Evolutionary conservation across 2,888 invertebrate genomes (phyloP), one percentile per base, ranked within the genome.

Genomic region (Dicyrtomina minuta): DNA sequence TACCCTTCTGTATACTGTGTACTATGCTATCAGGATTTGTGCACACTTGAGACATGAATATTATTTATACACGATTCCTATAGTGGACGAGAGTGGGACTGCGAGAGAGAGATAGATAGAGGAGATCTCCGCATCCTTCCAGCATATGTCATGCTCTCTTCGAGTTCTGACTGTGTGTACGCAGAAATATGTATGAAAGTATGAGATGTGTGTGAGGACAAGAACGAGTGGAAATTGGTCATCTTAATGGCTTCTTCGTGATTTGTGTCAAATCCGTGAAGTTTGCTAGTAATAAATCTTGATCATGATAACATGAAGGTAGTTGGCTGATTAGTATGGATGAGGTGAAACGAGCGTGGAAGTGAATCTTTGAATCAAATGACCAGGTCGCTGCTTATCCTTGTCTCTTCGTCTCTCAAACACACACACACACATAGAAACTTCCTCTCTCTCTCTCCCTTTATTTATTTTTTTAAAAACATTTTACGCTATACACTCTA

Each of bases 271-370:
- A 68, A 68, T 69, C 49, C 68, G 62, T 66, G 51, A 65, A 69
- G 72, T 69, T 72, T 72, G 72, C 68, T 66, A 56, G 66, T 51
- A 66, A 72, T 72, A 72, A 72, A 72, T 72, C 72, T 72, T 70
- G 64, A 46, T 69, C 64, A 62, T 64, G 49, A 49, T 53, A 67
- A 60, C 49, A 49, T 68, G 66, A 60, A 60, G 69, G 66, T 49
- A 58, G 60, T 59, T 58, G 55, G 53, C 68, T 72, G 72, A 69
- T 72, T 72, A 72, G 72, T 72, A 72, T 72, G 72, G 68, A 66
- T 58, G 69, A 56, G 66, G 56, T 69, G 68, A 60, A 39, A 46
- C 53, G 46, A 66, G 71, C 61, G 55, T 51, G 46, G 68, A 43
- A 55, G 43, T 41, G 55, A 65, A 65, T 55, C 65, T 65, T 65